Percentiles rank a stretch among this genome's conserved stretches.
phyloP scores from a whole-genome alignment of 2,888 invertebrate species.

The Caenorhabditis sp. region DNA sequence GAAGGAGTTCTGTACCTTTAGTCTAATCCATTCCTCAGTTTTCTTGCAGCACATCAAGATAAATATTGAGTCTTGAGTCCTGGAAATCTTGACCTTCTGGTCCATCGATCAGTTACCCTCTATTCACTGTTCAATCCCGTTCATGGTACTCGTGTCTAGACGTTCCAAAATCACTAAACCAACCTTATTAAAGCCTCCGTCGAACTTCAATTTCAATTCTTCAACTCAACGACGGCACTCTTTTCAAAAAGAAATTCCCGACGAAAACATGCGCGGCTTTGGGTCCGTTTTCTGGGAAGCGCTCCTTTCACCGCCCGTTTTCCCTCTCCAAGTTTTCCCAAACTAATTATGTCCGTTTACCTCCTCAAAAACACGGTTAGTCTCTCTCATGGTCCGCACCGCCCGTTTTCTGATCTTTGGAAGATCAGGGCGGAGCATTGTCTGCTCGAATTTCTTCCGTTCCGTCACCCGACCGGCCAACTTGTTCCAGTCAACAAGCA shows the following conservation, averaged over 20 bases:
- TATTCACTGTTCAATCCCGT: no score
- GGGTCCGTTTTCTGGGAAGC: not conserved
- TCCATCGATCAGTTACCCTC: no score
- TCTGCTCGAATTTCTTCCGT: not conserved
- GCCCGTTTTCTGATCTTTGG: not conserved
- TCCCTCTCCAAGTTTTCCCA: not conserved
- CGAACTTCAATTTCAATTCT: not conserved
- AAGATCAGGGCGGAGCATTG: no score
- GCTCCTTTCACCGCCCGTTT: no score
- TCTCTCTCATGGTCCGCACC: not conserved
- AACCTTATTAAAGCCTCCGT: not conserved
- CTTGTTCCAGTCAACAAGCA: not conserved
- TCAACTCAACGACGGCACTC: not conserved
- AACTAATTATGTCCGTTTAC: not conserved
- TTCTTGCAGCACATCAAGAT: no score
- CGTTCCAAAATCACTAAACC: not conserved
- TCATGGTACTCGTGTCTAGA: not conserved
- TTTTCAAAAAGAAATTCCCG: not conserved
- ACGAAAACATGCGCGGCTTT: not conserved
- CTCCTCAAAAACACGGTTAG: not conserved
- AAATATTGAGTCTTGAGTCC: no score
- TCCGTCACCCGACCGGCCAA: no score
- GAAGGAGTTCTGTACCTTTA: no score
- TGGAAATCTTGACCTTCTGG: no score
- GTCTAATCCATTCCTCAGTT: no score